Evolutionary conservation across 2,888 invertebrate species (phyloP).

Genomic region (Chymomyza amoena): DNA sequence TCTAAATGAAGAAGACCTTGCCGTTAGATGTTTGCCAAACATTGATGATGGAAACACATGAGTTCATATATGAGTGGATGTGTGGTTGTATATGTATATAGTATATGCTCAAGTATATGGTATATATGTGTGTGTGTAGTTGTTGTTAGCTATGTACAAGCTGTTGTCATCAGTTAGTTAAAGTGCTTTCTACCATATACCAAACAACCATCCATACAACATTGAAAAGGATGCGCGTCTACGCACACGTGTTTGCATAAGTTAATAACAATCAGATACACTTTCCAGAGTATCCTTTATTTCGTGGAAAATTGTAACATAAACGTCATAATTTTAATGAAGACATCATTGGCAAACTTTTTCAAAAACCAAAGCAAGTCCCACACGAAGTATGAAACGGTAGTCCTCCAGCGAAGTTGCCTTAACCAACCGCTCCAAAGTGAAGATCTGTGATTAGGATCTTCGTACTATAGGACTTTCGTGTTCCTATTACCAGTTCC

Average conservation of each 20-base stretch:
- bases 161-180: constrained; percentile 36
- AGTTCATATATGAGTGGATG: not conserved
- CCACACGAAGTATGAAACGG: no score
- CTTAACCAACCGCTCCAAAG: no score
- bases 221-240: constrained; percentile 1
- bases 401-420: no score
- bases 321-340: no score
- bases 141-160: constrained; percentile 28
- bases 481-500: no score
- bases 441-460: no score
- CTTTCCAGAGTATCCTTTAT: not conserved
- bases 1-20: constrained; percentile 38
- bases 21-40: not conserved
- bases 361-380: no score
- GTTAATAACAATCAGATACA: constrained; percentile 60
- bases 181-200: constrained; percentile 34
- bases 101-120: not conserved
- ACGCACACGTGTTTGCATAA: constrained; percentile 32
- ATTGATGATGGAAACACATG: constrained; percentile 7
- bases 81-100: no score
- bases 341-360: no score
- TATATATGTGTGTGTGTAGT: constrained; percentile 7
- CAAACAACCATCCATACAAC: constrained; percentile 8
- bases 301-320: no score
- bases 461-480: no score